Evolutionary conservation across 2,888 invertebrate genomes (phyloP).

Genomic region (Epirrhoe alternata): DNA sequence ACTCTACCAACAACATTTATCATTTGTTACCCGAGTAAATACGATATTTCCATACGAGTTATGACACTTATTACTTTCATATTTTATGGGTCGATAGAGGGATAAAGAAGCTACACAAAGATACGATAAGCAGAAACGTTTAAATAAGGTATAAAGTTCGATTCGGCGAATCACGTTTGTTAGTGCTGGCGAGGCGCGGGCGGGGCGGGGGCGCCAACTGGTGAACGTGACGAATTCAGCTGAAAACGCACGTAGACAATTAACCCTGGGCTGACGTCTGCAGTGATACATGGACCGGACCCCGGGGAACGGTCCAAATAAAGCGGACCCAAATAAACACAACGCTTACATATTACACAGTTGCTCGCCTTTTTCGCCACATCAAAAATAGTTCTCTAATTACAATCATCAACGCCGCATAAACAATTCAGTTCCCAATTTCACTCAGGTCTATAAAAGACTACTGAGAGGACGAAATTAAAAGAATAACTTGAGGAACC

Average conservation of each 20-base stretch:
- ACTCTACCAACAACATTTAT: slow-evolving; percentile 53
- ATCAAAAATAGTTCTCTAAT: slow-evolving; percentile 51
- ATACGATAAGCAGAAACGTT: slow-evolving; percentile 50
- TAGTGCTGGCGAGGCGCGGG: slow-evolving; percentile 46
- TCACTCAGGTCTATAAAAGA: slow-evolving; percentile 19
- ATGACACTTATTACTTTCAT: slow-evolving; percentile 47
- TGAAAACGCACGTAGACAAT: slow-evolving; percentile 80
- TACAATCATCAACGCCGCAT: slow-evolving; percentile 31
- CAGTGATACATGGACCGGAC: slow-evolving; percentile 70
- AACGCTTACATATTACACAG: slow-evolving; percentile 52
- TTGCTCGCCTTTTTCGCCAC: slow-evolving; percentile 54
- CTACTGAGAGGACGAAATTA: slow-evolving; percentile 50
- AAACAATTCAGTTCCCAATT: slow-evolving; percentile 27
- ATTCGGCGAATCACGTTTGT: slow-evolving; percentile 58
- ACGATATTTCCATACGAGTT: slow-evolving; percentile 48
- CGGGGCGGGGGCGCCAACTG: slow-evolving; percentile 50
- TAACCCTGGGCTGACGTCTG: slow-evolving; percentile 74
- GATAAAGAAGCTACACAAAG: slow-evolving; percentile 45
- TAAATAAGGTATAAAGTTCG: slow-evolving; percentile 44
- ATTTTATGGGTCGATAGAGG: slow-evolving; percentile 42
- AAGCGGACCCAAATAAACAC: slow-evolving; percentile 68
- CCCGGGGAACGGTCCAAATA: slow-evolving; percentile 61
- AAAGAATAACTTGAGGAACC: slow-evolving; percentile 54
- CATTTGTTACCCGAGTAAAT: slow-evolving; percentile 54
- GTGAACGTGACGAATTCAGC: slow-evolving; percentile 73